A percentile compares a stretch with the other conserved stretches of the same genome.
Conservation (phyloP, 2,797 vertebrate species). For the Leucoraja ocellata region DNA sequence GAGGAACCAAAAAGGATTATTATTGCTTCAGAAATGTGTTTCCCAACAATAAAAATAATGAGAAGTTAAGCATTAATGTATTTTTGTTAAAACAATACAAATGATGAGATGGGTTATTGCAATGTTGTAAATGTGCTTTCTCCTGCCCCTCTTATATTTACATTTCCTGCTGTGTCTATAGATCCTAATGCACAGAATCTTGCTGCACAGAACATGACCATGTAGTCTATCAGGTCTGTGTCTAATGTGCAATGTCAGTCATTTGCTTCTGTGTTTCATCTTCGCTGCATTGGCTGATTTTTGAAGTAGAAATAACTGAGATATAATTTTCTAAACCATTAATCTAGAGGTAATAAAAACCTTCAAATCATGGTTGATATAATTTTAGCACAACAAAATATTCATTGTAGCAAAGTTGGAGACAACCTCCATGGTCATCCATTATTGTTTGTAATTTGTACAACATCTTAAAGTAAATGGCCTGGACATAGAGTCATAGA, state of each 20-base stretch:
- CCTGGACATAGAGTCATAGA: neutral
- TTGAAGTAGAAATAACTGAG: neutral
- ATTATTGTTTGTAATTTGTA: neutral
- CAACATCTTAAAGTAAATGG: neutral
- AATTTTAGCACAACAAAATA: neutral
- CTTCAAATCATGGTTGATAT: neutral
- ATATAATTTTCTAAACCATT: neutral
- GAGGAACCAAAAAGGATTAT: constrained; percentile 24
- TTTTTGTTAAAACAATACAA: constrained; percentile 25
- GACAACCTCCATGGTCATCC: neutral
- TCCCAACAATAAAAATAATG: constrained; percentile 23
- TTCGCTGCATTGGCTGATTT: neutral
- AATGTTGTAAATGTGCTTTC: neutral
- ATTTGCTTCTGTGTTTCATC: neutral
- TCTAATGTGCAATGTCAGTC: neutral
- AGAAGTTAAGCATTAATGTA: constrained; percentile 23
- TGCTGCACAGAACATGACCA: neutral
- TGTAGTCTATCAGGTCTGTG: neutral
- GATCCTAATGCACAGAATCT: neutral
- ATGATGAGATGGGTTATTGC: neutral
- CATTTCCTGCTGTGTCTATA: neutral
- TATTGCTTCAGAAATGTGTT: constrained; percentile 36
- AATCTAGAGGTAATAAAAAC: neutral
- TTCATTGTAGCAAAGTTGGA: neutral
- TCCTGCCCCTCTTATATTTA: neutral